Percentiles rank a stretch among this genome's conserved stretches.
phyloP scores from a whole-genome alignment of 2,113 vertebrate genomes.

The Neodon shergylaensis region DNA sequence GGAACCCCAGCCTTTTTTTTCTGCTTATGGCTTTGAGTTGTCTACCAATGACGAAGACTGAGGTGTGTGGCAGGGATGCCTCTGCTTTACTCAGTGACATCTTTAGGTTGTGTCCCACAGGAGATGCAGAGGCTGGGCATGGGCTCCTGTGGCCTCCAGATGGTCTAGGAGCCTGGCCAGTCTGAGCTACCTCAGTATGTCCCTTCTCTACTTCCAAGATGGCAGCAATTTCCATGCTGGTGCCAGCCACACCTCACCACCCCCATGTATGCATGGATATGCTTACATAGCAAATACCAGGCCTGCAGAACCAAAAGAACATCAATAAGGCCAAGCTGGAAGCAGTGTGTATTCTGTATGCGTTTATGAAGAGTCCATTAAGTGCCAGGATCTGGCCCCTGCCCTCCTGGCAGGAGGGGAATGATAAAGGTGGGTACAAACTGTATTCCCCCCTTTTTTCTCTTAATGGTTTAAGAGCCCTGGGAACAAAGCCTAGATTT shows the following conservation, averaged over 20 bases:
- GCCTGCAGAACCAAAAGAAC: neutral
- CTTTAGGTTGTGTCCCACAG: neutral
- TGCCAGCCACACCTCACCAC: too few relatives aligned
- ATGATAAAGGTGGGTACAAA: neutral
- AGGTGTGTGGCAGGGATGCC: neutral
- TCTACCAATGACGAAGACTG: neutral
- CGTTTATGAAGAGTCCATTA: neutral
- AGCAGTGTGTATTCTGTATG: neutral
- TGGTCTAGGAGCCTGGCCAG: neutral
- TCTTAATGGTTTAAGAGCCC: neutral
- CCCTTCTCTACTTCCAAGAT: neutral
- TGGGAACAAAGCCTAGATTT: neutral
- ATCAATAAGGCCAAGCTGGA: neutral
- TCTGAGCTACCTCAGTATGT: neutral
- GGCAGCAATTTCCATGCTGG: neutral
- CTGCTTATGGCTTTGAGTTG: neutral
- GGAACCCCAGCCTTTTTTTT: neutral
- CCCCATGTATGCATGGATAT: accelerated
- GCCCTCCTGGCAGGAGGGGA: neutral
- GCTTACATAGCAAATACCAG: neutral
- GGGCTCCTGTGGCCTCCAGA: too few relatives aligned
- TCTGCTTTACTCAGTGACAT: neutral
- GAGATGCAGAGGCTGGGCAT: neutral
- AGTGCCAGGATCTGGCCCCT: neutral
- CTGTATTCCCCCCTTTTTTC: neutral